Percentiles rank a stretch among this genome's conserved stretches.
Evolutionary conservation across 2,888 invertebrate genomes (phyloP).

Genomic region (Frankliniella intonsa): DNA sequence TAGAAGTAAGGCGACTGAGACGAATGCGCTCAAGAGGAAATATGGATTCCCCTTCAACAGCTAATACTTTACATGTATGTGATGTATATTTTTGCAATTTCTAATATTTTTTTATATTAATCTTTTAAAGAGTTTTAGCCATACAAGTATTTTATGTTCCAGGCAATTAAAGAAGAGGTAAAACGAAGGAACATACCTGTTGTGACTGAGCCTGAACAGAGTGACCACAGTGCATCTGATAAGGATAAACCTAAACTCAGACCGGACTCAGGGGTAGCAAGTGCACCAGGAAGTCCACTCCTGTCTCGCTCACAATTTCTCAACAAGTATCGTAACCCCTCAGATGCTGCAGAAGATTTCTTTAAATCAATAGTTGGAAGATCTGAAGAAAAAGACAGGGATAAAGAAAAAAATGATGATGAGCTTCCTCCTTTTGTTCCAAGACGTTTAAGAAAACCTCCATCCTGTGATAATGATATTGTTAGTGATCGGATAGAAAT

Average conservation of each 20-base stretch:
- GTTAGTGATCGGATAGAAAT: conserved; percentile 70
- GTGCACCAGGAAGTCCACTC: conserved; percentile 32
- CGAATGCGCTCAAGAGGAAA: conserved; percentile 47
- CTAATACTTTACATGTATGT: conserved; percentile 44
- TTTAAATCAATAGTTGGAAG: conserved; percentile 40
- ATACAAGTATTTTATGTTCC: conserved; percentile 34
- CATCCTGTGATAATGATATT: conserved; percentile 39
- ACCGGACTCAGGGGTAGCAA: conserved; percentile 11
- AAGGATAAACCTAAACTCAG: conserved; percentile 3
- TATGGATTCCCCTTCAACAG: conserved; percentile 45
- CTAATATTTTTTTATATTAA: neutral
- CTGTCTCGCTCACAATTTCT: conserved; percentile 35
- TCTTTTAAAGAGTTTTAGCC: neutral
- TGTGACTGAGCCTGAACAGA: neutral
- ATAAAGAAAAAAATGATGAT: conserved; percentile 47
- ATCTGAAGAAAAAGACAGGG: conserved; percentile 40
- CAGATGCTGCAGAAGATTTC: conserved; percentile 36
- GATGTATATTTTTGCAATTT: conserved; percentile 27
- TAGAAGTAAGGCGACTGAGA: conserved; percentile 55
- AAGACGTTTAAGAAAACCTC: conserved; percentile 37
- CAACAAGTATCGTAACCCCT: conserved; percentile 37
- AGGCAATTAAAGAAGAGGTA: conserved; percentile 60
- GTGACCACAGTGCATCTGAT: neutral
- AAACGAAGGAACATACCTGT: conserved; percentile 50
- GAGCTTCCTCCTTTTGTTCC: conserved; percentile 43